Conservation (phyloP, 2,888 invertebrate genomes). For the Rhabditophanes sp. region DNA sequence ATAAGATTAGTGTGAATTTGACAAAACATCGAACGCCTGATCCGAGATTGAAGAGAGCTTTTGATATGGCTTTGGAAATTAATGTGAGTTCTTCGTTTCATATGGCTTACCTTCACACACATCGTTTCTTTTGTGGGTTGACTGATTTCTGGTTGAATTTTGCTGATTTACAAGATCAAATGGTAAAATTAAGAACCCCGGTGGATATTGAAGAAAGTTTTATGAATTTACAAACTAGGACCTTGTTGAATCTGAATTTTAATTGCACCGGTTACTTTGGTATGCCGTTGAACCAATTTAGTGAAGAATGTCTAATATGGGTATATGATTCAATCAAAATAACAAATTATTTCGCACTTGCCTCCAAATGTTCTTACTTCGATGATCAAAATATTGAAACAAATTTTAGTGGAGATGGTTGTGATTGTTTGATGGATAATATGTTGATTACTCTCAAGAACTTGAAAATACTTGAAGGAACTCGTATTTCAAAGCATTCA, state of each 20-base stretch:
- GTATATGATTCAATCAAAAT: conserved; percentile 14
- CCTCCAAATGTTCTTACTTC: conserved; percentile 10
- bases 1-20: conserved; percentile 7
- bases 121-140: conserved; percentile 64
- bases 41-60: conserved; percentile 47
- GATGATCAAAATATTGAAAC: conserved; percentile 12
- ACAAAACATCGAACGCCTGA: conserved; percentile 46
- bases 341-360: conserved; percentile 18
- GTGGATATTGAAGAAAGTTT: conserved; percentile 2
- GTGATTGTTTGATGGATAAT: conserved; percentile 32
- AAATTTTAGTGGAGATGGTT: conserved; percentile 6
- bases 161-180: conserved; percentile 63
- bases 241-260: conserved; percentile 17
- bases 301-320: no score
- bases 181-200: conserved; percentile 41
- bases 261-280: conserved; percentile 15
- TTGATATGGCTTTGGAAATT: conserved; percentile 59
- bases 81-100: conserved; percentile 54
- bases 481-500: conserved; percentile 3
- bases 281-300: conserved; percentile 29
- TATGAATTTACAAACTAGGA: conserved; percentile 16
- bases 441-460: conserved; percentile 10
- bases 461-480: conserved; percentile 7
- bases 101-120: conserved; percentile 55
- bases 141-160: conserved; percentile 66